A percentile compares a stretch with the other conserved stretches of the same genome.
These are phyloP conservation scores for Lepidostoma basale DNA, from an alignment of 1,140 invertebrate genomes.

Conservation along the genomic window DNA sequence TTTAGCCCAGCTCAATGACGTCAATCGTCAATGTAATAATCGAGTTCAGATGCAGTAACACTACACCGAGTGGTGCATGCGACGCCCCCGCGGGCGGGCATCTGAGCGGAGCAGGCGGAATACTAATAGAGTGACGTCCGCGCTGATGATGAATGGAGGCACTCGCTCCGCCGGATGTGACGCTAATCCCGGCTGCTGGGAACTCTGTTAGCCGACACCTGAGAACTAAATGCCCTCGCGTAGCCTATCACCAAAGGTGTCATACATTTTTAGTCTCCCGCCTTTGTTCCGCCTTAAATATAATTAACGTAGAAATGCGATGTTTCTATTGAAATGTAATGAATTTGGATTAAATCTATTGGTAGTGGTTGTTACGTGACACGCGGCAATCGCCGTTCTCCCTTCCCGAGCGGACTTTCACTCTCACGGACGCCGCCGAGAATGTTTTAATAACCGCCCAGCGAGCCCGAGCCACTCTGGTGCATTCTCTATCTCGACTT, in stretches of 20 bases:
- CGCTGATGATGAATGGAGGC: conserved; percentile 8
- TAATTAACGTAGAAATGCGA: too few relatives aligned
- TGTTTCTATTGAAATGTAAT: too few relatives aligned
- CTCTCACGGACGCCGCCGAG: conserved; percentile 10
- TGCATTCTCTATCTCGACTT: conserved; percentile 18
- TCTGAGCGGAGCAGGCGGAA: background rate
- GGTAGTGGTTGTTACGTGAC: background rate
- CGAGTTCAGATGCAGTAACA: background rate
- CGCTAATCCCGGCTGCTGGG: background rate
- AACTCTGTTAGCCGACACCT: background rate
- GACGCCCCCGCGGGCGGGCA: background rate
- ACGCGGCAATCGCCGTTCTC: conserved; percentile 7
- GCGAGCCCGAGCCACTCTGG: background rate
- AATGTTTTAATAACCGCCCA: conserved; percentile 15
- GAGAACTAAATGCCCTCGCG: too few relatives aligned
- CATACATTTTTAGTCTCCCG: too few relatives aligned
- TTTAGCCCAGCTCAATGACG: background rate
- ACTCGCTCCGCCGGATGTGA: conserved; percentile 10
- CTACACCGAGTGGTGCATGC: background rate
- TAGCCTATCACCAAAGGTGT: too few relatives aligned
- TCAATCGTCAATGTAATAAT: too few relatives aligned
- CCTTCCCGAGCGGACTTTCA: conserved; percentile 16
- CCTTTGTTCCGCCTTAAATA: too few relatives aligned
- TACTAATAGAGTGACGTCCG: conserved; percentile 23
- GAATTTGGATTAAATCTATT: too few relatives aligned